These are phyloP conservation scores for Augiades crinisus DNA, from an alignment of 2,888 invertebrate species.

Conservation along the genomic window DNA sequence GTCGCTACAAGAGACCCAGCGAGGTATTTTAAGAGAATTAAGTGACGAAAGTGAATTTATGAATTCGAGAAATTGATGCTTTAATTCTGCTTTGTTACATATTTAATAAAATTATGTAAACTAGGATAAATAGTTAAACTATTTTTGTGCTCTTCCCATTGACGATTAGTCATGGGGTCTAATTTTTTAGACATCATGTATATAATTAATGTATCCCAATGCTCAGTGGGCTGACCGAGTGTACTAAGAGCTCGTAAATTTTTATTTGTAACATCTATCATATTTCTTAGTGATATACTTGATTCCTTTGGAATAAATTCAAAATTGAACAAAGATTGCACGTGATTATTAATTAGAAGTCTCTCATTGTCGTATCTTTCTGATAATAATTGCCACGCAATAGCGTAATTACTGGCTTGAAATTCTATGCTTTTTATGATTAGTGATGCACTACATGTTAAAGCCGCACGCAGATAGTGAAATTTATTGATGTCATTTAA, in stretches of 20 bases:
- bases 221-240: conserved; percentile 22
- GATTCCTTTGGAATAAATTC: not conserved
- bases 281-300: not conserved
- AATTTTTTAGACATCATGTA: conserved; percentile 26
- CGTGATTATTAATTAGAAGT: conserved; percentile 15
- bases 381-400: conserved; percentile 32
- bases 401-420: conserved; percentile 29
- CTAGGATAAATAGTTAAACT: not conserved
- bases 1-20: no score
- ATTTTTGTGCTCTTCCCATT: conserved; percentile 4
- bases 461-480: conserved; percentile 20
- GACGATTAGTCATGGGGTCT: conserved; percentile 4
- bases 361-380: conserved; percentile 25
- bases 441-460: conserved; percentile 29
- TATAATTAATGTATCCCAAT: conserved; percentile 28
- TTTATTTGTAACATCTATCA: conserved; percentile 26
- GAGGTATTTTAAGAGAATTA: no score
- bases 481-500: conserved; percentile 13
- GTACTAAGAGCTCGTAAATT: conserved; percentile 25
- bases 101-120: not conserved
- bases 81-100: not conserved
- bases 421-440: conserved; percentile 32
- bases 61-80: no score
- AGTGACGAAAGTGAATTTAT: no score
- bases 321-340: conserved; percentile 3